These are phyloP conservation scores for Nymphicus hollandicus DNA, from an alignment of 2,113 vertebrate species.

Conservation along the genomic window DNA sequence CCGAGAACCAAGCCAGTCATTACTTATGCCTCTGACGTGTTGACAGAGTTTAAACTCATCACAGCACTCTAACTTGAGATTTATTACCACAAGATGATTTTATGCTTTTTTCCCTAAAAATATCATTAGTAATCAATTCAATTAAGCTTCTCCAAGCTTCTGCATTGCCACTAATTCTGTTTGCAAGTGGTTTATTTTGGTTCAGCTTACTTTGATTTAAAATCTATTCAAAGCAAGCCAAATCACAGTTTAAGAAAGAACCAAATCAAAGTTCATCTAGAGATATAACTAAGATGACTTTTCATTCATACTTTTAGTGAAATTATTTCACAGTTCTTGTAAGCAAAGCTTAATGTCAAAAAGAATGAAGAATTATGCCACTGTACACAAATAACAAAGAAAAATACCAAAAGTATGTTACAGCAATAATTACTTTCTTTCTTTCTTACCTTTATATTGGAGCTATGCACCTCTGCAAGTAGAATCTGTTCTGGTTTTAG, in stretches of 20 bases:
- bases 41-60: neutral
- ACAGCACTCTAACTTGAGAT: neutral
- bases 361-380: neutral
- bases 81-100: neutral
- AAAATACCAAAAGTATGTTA: neutral
- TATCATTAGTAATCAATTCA: neutral
- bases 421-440: neutral
- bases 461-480: slow-evolving; percentile 92
- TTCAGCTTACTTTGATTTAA: neutral
- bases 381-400: neutral
- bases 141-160: neutral
- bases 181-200: neutral
- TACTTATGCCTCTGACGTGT: neutral
- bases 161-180: neutral
- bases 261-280: rapidly evolving
- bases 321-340: neutral
- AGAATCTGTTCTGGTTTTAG: slow-evolving; percentile 96
- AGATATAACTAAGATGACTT: neutral
- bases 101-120: neutral
- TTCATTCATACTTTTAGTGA: neutral
- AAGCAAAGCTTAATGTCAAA: neutral
- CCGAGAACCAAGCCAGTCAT: neutral
- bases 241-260: neutral
- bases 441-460: slow-evolving; percentile 90
- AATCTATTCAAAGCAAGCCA: neutral